Conservation (phyloP, 1,140 invertebrate species). For the Drosophila lacteicornis region DNA sequence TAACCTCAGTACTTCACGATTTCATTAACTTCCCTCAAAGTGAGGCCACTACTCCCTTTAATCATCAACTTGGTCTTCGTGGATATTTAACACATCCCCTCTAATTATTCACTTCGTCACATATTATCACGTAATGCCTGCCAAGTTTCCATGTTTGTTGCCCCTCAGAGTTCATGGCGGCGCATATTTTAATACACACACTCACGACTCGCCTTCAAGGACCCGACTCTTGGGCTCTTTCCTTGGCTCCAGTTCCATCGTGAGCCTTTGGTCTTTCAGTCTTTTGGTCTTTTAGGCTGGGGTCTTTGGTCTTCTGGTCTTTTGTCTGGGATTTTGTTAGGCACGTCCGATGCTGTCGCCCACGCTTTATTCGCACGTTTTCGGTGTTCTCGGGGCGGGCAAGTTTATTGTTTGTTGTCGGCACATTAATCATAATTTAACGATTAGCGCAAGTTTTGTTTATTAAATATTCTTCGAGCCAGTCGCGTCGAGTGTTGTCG, state of each 20-base stretch:
- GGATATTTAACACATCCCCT: conserved; percentile 28
- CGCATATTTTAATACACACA: conserved; percentile 41
- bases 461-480: conserved; percentile 67
- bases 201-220: conserved; percentile 22
- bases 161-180: conserved; percentile 29
- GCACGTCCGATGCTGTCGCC: conserved; percentile 42
- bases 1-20: background rate
- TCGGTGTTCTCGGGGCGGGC: conserved; percentile 36
- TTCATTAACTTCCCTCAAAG: background rate
- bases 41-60: conserved; percentile 5
- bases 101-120: conserved; percentile 50
- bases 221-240: conserved; percentile 5
- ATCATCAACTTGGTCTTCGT: conserved; percentile 10
- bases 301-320: conserved; percentile 18
- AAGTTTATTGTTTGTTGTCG: conserved; percentile 63
- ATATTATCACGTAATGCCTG: conserved; percentile 51
- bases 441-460: conserved; percentile 77
- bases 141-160: conserved; percentile 42
- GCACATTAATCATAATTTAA: conserved; percentile 79
- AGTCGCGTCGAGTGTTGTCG: conserved; percentile 22
- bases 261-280: background rate
- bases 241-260: conserved; percentile 2
- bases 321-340: conserved; percentile 46
- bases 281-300: conserved; percentile 25
- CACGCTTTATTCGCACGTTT: conserved; percentile 51